A percentile compares a stretch with the other conserved stretches of the same genome.
These are phyloP conservation scores for Lates calcarifer DNA, from an alignment of 2,113 vertebrate species.

Conservation along the genomic window DNA sequence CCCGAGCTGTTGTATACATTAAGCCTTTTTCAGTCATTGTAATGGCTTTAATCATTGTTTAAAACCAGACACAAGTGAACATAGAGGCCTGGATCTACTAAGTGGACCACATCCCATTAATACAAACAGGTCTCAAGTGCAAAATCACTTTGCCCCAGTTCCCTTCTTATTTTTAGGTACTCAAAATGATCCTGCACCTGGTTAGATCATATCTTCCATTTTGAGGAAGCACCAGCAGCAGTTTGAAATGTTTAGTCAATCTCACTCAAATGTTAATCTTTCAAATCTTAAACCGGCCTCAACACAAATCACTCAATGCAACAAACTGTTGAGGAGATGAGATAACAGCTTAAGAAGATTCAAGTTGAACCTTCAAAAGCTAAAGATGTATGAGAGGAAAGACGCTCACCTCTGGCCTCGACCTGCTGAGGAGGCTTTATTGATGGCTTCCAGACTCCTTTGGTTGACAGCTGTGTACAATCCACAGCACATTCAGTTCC, in stretches of 20 bases:
- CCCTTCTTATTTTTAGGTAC: background rate
- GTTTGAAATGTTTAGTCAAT: constrained; percentile 3
- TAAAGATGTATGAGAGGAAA: constrained; percentile 20
- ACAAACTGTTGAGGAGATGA: background rate
- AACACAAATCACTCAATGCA: constrained; percentile 19
- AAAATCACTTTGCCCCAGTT: constrained; percentile 1
- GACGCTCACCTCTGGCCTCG: constrained; percentile 3
- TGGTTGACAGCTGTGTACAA: constrained; percentile 17
- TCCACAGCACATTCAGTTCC: constrained; percentile 41
- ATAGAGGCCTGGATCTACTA: background rate
- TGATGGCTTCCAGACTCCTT: constrained; percentile 47
- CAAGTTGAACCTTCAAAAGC: constrained; percentile 33
- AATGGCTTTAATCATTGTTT: constrained; percentile 6
- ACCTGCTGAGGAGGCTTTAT: constrained; percentile 16
- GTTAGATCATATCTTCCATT: background rate
- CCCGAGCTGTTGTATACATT: constrained; percentile 49
- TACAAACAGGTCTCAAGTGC: background rate
- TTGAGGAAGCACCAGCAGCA: constrained; percentile 1
- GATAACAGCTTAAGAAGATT: background rate
- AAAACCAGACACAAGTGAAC: constrained; percentile 31
- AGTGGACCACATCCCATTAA: background rate
- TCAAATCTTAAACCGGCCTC: background rate
- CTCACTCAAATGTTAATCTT: background rate
- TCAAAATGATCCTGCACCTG: background rate
- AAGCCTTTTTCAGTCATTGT: background rate